Conservation (phyloP, 1,140 invertebrate genomes). For the Drosophila orena region DNA sequence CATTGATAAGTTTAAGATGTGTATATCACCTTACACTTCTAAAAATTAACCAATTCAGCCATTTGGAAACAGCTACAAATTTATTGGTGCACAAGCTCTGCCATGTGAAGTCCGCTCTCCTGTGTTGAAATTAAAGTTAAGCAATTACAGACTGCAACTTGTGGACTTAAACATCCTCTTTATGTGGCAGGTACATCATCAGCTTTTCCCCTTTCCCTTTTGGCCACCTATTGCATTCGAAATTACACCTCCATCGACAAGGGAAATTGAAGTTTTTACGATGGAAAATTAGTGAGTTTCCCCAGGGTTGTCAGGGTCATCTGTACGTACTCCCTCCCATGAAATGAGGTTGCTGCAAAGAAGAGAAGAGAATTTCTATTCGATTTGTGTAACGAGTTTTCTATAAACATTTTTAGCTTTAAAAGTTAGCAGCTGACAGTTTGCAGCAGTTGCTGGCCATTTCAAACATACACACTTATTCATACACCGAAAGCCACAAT, state of each 20-base stretch:
- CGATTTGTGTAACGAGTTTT: slow-evolving; percentile 82
- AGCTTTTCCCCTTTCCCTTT: slow-evolving; percentile 12
- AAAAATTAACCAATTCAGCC: neutral
- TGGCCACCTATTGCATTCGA: slow-evolving; percentile 28
- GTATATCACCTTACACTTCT: neutral
- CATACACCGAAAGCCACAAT: slow-evolving; percentile 4
- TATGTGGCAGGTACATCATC: slow-evolving; percentile 31
- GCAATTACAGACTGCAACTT: slow-evolving; percentile 30
- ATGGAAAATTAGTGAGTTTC: slow-evolving; percentile 54
- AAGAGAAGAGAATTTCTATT: slow-evolving; percentile 68
- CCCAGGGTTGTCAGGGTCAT: slow-evolving; percentile 25
- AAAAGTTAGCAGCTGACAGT: slow-evolving; percentile 76
- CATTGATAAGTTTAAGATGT: neutral
- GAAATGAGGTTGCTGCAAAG: slow-evolving; percentile 41
- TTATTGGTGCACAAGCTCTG: neutral
- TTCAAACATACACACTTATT: slow-evolving; percentile 17
- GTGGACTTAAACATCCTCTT: neutral
- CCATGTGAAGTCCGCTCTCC: neutral
- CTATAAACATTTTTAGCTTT: slow-evolving; percentile 81
- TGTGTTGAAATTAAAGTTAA: slow-evolving; percentile 24
- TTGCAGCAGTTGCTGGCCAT: slow-evolving; percentile 43
- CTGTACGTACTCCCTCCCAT: slow-evolving; percentile 28
- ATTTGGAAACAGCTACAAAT: neutral
- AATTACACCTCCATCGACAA: slow-evolving; percentile 47
- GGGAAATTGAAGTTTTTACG: slow-evolving; percentile 55